Percentiles rank a stretch among this genome's conserved stretches.
Evolutionary conservation across 2,797 vertebrate species (phyloP).

Genomic region (Coilia nasus): DNA sequence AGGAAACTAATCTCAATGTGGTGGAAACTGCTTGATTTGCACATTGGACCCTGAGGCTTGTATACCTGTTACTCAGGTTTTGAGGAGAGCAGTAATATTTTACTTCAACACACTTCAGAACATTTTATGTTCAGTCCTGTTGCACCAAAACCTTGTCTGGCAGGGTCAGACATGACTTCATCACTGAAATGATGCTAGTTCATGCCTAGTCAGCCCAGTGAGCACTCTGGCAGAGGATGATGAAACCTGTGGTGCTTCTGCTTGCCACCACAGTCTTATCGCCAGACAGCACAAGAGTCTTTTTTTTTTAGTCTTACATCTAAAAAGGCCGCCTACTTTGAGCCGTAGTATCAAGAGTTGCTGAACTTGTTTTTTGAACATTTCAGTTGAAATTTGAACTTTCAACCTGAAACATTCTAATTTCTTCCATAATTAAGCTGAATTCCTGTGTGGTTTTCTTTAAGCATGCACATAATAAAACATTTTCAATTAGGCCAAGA

Average conservation of each 20-base stretch:
- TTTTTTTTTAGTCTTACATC: not conserved
- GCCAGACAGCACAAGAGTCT: not conserved
- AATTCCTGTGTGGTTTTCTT: not conserved
- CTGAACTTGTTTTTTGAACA: not conserved
- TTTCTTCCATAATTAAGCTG: not conserved
- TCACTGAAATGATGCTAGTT: not conserved
- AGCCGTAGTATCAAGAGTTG: not conserved
- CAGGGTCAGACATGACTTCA: not conserved
- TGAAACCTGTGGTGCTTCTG: not conserved
- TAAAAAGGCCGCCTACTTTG: not conserved
- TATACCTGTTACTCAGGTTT: slow-evolving; percentile 1
- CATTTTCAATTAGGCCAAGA: not conserved
- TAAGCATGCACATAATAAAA: not conserved
- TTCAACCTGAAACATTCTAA: not conserved
- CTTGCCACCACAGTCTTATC: not conserved
- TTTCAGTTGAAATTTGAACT: no score
- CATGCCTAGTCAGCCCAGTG: not conserved
- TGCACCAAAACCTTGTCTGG: not conserved
- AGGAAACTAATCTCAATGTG: not conserved
- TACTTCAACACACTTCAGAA: not conserved
- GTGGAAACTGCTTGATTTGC: not conserved
- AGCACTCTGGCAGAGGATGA: not conserved
- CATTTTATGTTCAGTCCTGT: not conserved
- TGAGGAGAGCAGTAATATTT: not conserved
- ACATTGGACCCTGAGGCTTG: not conserved